A percentile compares a stretch with the other conserved stretches of the same genome.
Conservation (phyloP, 2,888 invertebrate species). For the Pterobdella sp. region DNA sequence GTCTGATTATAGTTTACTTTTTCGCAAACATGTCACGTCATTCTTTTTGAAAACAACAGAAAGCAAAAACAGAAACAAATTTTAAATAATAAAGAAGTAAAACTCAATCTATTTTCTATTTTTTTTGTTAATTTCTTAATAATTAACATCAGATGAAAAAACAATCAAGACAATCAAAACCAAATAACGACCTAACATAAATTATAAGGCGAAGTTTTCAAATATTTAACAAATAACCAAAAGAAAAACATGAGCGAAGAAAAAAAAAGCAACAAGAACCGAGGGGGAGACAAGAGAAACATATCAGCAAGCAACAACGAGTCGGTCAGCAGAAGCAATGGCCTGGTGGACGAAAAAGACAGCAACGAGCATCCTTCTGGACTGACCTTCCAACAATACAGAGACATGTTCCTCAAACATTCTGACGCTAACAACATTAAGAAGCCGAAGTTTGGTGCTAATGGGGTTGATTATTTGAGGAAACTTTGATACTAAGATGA, state of each 20-base stretch:
- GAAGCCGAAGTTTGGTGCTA: neutral
- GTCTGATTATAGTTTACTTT: too few relatives aligned
- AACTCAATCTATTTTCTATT: too few relatives aligned
- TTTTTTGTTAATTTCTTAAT: too few relatives aligned
- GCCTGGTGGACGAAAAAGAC: neutral
- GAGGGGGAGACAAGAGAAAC: neutral
- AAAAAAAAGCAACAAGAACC: neutral
- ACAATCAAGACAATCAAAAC: too few relatives aligned
- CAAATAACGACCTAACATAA: too few relatives aligned
- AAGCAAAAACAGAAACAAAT: too few relatives aligned
- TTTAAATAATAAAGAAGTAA: too few relatives aligned
- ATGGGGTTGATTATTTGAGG: neutral
- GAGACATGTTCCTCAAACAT: constrained; percentile 17
- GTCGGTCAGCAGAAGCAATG: neutral
- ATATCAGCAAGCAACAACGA: neutral
- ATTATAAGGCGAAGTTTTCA: too few relatives aligned
- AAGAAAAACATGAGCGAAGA: neutral
- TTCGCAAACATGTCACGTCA: too few relatives aligned
- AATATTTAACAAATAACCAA: too few relatives aligned
- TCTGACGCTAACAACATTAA: neutral
- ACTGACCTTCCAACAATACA: constrained; percentile 14
- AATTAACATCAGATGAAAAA: too few relatives aligned
- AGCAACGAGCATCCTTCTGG: constrained; percentile 20
- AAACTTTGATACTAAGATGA: constrained; percentile 1
- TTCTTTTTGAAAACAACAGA: too few relatives aligned